These are phyloP conservation scores for Dicranocentrus wangi DNA, from an alignment of 2,888 invertebrate genomes.

Conservation along the genomic window DNA sequence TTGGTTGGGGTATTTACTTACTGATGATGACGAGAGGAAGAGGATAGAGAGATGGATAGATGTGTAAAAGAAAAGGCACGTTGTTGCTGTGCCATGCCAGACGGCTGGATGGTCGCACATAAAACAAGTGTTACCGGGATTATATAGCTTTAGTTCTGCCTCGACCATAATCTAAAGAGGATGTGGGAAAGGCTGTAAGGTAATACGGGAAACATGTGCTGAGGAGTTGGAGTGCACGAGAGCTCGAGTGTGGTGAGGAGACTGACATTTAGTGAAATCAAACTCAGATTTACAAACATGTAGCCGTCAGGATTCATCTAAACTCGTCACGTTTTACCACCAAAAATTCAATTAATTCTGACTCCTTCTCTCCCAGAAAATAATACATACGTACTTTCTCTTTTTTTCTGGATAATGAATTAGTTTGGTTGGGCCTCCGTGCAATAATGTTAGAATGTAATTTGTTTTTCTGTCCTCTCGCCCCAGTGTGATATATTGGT, in stretches of 20 bases:
- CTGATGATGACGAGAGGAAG: conserved; percentile 54
- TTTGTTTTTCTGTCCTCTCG: too few relatives aligned
- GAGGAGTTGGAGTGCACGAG: conserved; percentile 35
- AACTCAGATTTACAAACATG: conserved; percentile 46
- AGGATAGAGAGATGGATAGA: background rate
- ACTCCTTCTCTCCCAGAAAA: too few relatives aligned
- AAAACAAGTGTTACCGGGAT: conserved; percentile 65
- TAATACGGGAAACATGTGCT: conserved; percentile 59
- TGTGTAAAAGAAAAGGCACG: background rate
- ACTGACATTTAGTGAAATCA: conserved; percentile 54
- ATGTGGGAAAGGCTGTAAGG: conserved; percentile 63
- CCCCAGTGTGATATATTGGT: too few relatives aligned
- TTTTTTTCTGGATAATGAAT: too few relatives aligned
- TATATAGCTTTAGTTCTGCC: conserved; percentile 61
- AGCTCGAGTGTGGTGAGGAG: conserved; percentile 4
- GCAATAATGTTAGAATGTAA: too few relatives aligned
- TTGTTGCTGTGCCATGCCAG: conserved; percentile 27
- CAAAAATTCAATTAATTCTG: conserved; percentile 27
- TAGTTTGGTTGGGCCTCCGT: too few relatives aligned
- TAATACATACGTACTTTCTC: too few relatives aligned
- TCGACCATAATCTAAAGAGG: conserved; percentile 62
- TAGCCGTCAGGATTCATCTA: conserved; percentile 43
- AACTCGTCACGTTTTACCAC: conserved; percentile 48
- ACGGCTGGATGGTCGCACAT: conserved; percentile 56
- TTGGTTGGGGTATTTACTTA: conserved; percentile 21